A percentile compares a stretch with the other conserved stretches of the same genome.
Evolutionary conservation across 2,888 invertebrate species (phyloP).

Genomic region (Lymantria monacha): DNA sequence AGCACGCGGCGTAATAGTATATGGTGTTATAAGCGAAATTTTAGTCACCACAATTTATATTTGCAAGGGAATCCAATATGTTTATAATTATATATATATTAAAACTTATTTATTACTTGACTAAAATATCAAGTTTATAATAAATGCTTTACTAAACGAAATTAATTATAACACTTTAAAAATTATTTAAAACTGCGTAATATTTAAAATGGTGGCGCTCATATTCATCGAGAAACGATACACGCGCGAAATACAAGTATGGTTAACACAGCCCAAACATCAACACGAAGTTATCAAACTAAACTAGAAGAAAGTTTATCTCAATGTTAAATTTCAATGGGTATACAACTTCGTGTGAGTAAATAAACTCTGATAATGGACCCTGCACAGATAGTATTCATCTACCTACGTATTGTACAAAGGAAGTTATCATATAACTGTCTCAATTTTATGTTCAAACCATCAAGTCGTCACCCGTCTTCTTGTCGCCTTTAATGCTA

Average conservation of each 20-base stretch:
- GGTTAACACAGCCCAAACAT: not conserved
- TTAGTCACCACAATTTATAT: no score
- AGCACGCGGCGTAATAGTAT: no score
- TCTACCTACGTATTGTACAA: conserved; percentile 22
- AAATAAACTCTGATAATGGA: not conserved
- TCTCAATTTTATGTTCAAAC: conserved; percentile 27
- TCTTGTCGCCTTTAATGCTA: conserved; percentile 38
- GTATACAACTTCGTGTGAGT: not conserved
- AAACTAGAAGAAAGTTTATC: not conserved
- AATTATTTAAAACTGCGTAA: no score
- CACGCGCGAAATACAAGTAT: conserved; percentile 11
- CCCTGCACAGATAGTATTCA: not conserved
- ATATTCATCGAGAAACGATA: no score
- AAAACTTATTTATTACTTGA: no score
- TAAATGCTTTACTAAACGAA: no score
- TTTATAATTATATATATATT: no score
- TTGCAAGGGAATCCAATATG: no score
- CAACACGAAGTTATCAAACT: not conserved
- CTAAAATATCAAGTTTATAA: no score
- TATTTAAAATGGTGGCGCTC: no score
- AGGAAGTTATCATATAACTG: conserved; percentile 25
- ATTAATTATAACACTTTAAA: no score
- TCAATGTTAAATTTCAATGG: not conserved
- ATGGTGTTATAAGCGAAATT: no score
- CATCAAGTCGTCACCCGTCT: conserved; percentile 45